These are phyloP conservation scores for Albula glossodonta DNA, from an alignment of 2,113 vertebrate genomes.

Conservation along the genomic window DNA sequence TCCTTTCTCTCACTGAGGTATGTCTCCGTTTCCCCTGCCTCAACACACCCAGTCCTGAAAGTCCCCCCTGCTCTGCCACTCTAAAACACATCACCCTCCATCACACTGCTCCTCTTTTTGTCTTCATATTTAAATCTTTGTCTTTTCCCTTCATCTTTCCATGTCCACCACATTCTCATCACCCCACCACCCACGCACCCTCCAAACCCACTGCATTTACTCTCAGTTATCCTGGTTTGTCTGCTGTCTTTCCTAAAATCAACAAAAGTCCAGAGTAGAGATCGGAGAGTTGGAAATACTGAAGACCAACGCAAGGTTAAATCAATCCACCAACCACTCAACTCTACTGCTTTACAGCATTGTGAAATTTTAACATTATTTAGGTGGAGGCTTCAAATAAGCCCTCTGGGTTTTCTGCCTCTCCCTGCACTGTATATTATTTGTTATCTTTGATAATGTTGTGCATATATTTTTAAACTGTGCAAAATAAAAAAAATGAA, in stretches of 20 bases:
- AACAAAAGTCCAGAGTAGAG: slow-evolving; percentile 2
- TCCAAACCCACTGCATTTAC: neutral
- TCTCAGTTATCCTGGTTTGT: neutral
- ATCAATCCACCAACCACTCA: neutral
- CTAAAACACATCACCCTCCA: slow-evolving; percentile 21
- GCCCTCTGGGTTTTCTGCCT: neutral
- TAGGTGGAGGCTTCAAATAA: neutral
- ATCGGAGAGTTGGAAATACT: neutral
- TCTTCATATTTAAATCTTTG: slow-evolving; percentile 27
- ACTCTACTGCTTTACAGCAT: too few species aligned
- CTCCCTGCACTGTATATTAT: too few species aligned
- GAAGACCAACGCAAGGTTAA: neutral
- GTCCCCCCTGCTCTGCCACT: slow-evolving; percentile 15
- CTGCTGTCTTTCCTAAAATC: neutral
- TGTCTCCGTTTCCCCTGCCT: slow-evolving; percentile 55
- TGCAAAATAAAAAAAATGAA: too few species aligned
- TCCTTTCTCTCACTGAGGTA: slow-evolving; percentile 47
- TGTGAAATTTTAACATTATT: too few species aligned
- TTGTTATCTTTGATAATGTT: too few species aligned
- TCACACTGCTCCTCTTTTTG: slow-evolving; percentile 10
- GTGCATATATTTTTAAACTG: too few species aligned
- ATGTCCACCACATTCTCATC: slow-evolving; percentile 38
- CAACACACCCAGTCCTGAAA: slow-evolving; percentile 40
- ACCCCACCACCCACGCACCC: neutral
- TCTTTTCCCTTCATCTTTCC: slow-evolving; percentile 41